A percentile compares a stretch with the other conserved stretches of the same genome.
phyloP scores from a whole-genome alignment of 2,888 invertebrate genomes.

The Volucella inflata region DNA sequence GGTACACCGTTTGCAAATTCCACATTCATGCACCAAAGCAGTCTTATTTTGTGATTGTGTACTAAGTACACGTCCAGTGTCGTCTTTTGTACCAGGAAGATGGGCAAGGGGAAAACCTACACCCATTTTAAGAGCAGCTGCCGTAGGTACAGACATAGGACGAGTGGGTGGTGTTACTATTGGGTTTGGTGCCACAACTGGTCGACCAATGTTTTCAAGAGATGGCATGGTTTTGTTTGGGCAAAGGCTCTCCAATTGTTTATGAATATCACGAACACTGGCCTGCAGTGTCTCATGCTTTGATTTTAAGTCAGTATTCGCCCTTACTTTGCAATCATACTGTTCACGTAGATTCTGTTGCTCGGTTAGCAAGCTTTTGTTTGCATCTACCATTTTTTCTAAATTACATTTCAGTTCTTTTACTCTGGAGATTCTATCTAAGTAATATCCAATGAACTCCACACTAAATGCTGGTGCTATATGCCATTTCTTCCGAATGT shows the following conservation, averaged over 20 bases:
- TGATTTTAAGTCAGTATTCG: slow-evolving; percentile 87
- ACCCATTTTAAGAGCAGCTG: slow-evolving; percentile 93
- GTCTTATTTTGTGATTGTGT: slow-evolving; percentile 81
- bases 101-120: slow-evolving; percentile 92
- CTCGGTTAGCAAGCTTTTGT: slow-evolving; percentile 89
- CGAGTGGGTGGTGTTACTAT: slow-evolving; percentile 83
- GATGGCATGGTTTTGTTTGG: slow-evolving; percentile 86
- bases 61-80: slow-evolving; percentile 86
- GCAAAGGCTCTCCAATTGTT: slow-evolving; percentile 86
- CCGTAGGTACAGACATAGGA: slow-evolving; percentile 91
- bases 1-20: slow-evolving; percentile 92
- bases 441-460: slow-evolving; percentile 96
- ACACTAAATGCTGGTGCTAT: slow-evolving; percentile 96
- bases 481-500: slow-evolving; percentile 96
- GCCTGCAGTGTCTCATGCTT: slow-evolving; percentile 86
- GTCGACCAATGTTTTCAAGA: slow-evolving; percentile 85
- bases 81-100: slow-evolving; percentile 87
- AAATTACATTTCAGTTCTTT: slow-evolving; percentile 91
- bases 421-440: slow-evolving; percentile 93
- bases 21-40: slow-evolving; percentile 90
- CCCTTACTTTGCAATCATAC: slow-evolving; percentile 90
- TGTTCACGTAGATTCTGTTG: slow-evolving; percentile 90
- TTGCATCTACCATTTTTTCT: slow-evolving; percentile 89
- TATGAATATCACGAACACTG: slow-evolving; percentile 86
- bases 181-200: slow-evolving; percentile 81